Evolutionary conservation across 2,888 invertebrate genomes (phyloP), one percentile per base, ranked within the genome.

Genomic region (Bugula neritina): DNA sequence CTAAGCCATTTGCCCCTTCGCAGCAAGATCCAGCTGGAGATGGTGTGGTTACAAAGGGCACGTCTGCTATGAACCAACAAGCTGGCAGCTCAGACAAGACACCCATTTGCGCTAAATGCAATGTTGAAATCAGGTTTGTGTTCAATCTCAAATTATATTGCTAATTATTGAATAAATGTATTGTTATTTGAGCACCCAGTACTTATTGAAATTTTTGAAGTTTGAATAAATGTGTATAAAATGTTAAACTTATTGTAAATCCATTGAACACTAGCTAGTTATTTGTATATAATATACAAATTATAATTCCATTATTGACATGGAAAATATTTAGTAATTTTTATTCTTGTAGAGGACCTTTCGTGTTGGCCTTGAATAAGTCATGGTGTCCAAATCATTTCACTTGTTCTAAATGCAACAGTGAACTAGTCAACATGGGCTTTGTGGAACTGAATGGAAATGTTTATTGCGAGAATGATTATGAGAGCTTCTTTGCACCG

Each of bases 361-460:
- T 98, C 86, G 95, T 99, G 79, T 92, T 95, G 74, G 98, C 98
- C 25, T 86, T 97, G 85, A 95, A 96, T 73, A 94, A 95, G 84
- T 95, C 94, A 79, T 99, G 97, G 97, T 99, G 99, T 83, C 98
- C 98, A 1, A 95, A 97, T 79, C 98, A 99, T 86, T 99, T 99
- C 87, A 89, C 92, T 79, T 99, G 99, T 85, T 91, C 92, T 74
- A 97, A 72, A 35, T 81, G 81, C 77, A 80, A 79, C 3, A 71
- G 72, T 17, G 80, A 80, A 71, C 78, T 84, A 74, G 76, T 83
- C 23, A 81, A 98, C 83, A 91, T 95, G 79, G 99, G 99, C 69
- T 99, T 99, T 84, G 97, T 99, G 69, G 99, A 99, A 86, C 98
- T 98, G 84, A 91, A 91, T 80, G 95, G 95, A 57, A 91, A 93